Base-by-base conservation (phyloP, 2,888 invertebrate species). In the Drosophila cognata region DNA sequence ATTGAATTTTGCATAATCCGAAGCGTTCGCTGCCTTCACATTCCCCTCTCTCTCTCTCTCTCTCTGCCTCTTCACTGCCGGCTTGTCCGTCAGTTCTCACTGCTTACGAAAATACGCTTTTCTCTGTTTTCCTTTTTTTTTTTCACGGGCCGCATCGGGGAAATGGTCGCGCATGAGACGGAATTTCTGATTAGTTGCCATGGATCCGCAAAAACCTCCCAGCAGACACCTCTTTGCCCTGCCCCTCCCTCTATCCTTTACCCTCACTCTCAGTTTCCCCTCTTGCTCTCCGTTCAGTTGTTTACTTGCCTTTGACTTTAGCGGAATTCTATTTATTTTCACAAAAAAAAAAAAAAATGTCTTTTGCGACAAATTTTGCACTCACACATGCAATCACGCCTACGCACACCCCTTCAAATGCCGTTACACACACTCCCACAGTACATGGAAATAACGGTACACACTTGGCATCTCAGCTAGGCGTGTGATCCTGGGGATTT, bases 1-100 rank as follows among this genome's bases (percentile, higher is more conserved):
- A 91, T 91, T 91, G 92, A 91, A 92, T 91, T 91, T 88, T 85
- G 83, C 88, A 91, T 90, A 92, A 91, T 90, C 88, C 90, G 82
- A 79, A 72, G 21, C 72, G 63, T 59, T 63, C 31, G 56, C 36
- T 29, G 58, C 62, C 43, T 33, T 16, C 43, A 48, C 36, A 36
- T 41, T 35, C 48, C 59, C 55, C 46, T 29, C 41, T 46, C 31
- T 36, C 29, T 18, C 5, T 35, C 36, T 8, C 10, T 1, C 43
- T 18, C 21, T 18, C 29, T 52, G 21, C 3, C 18, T 7, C 41
- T 25, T 10, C n/a, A 4, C 56, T 21, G 6, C 28, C 48, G 21
- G 16, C 29, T 50, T 58, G 72, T 63, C 57, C 64, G 38, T 63
- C 41, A 48, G 58, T 36, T 73, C 48, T 46, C 48, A 25, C 57